Base-by-base conservation (phyloP, 2,888 invertebrate genomes). In the Glaucopsyche alexis region DNA sequence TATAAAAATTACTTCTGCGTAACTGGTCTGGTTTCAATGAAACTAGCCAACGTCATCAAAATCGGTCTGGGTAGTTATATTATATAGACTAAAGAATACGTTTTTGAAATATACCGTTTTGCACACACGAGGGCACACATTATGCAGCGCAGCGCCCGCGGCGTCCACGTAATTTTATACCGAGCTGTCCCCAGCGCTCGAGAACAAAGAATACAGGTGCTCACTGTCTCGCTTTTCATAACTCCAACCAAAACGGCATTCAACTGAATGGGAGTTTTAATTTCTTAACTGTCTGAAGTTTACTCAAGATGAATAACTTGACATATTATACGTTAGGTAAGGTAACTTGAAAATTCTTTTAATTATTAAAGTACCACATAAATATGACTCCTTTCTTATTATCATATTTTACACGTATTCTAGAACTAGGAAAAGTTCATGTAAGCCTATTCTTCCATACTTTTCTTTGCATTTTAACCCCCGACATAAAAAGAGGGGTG, bases 201-300 rank as follows among this genome's bases (percentile, higher is more conserved):
- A 76, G 82, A 86, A 90, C 87, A 90, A 90, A 81, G 83, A 78
- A 80, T 85, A 52, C 49, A 72, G 50, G 52, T 67, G 69, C 42
- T 38, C 16, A 14, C 38, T 19, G 47, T 50, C 19, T 40, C 47
- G 49, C 16, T 55, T 66, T 19, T 67, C 47, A 47, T 47, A 67
- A 16, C 67, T 66, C 19, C 47, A 47, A 45, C 66, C 40, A 45
- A 66, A 66, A 66, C 45, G 38, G 19, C 67, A 47, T 67, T 67
- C 67, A 66, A 2, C 42, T 66, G 66, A 42, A 66, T 66, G 40
- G 38, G 38, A 40, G 38, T 55, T 60, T 38, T 66, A 42, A 66
- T 42, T 66, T 4, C 66, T 66, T 42, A 66, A 66, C 66, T 42
- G 42, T 66, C 66, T 60, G 13, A 38, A 60, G 60, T 38, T 60